Conservation (phyloP, 2,888 invertebrate species). For the Brachypalpus laphriformis region DNA sequence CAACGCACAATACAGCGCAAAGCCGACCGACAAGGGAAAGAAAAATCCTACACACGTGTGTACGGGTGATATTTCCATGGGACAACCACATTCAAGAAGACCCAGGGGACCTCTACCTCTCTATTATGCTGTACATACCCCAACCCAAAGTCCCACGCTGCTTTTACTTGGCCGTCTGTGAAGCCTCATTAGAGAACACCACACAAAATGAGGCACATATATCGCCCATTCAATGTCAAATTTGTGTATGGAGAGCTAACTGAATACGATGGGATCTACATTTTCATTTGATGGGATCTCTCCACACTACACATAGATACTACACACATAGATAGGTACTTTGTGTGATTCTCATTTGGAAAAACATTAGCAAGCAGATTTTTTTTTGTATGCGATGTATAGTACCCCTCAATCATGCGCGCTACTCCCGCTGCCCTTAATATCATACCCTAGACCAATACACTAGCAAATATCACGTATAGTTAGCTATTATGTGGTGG, state of each 20-base stretch:
- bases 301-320: slow-evolving; percentile 24
- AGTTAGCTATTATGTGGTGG: slow-evolving; percentile 40
- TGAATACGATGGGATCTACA: slow-evolving; percentile 64
- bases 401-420: slow-evolving; percentile 71
- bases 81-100: slow-evolving; percentile 34
- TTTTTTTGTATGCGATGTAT: background rate
- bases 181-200: slow-evolving; percentile 34
- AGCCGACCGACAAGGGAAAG: slow-evolving; percentile 12
- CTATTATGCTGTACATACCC: slow-evolving; percentile 21
- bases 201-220: slow-evolving; percentile 48
- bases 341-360: slow-evolving; percentile 24
- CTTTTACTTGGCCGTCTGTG: slow-evolving; percentile 9
- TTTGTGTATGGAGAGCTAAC: slow-evolving; percentile 33
- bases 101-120: slow-evolving; percentile 51
- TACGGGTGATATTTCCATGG: slow-evolving; percentile 66
- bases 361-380: slow-evolving; percentile 12
- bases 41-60: slow-evolving; percentile 41
- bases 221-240: slow-evolving; percentile 65
- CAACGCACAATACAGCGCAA: background rate
- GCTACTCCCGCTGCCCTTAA: slow-evolving; percentile 65
- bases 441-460: slow-evolving; percentile 45
- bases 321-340: slow-evolving; percentile 10
- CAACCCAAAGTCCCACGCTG: slow-evolving; percentile 19
- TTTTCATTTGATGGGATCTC: slow-evolving; percentile 70
- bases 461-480: slow-evolving; percentile 9